phyloP scores from a whole-genome alignment of 2,888 invertebrate genomes.

The Lepidochrysops patricia region DNA sequence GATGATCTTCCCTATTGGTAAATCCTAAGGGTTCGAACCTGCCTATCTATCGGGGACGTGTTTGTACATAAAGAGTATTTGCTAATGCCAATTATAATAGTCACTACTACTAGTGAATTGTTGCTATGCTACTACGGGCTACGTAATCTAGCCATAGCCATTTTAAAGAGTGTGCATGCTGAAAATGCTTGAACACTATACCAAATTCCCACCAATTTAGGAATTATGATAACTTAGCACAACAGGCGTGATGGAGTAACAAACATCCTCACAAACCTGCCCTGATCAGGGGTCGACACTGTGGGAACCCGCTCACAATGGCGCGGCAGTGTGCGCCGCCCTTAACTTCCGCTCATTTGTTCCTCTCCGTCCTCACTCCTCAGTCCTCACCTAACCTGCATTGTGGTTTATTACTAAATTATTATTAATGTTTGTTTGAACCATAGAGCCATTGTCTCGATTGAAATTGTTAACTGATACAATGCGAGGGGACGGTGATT shows the following conservation, averaged over 20 bases:
- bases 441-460: background rate
- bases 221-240: no score
- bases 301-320: background rate
- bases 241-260: background rate
- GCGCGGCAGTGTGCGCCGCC: background rate
- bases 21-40: no score
- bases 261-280: background rate
- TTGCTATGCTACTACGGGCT: no score
- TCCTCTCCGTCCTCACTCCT: background rate
- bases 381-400: background rate
- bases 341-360: background rate
- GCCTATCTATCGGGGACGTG: no score
- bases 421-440: background rate
- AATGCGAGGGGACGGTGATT: background rate
- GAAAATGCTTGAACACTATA: no score
- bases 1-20: background rate
- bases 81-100: no score
- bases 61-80: no score
- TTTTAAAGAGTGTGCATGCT: no score
- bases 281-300: background rate
- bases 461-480: background rate
- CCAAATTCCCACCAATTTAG: no score
- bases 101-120: no score
- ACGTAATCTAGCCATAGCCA: no score
- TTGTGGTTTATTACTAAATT: background rate